phyloP scores from a whole-genome alignment of 2,888 invertebrate species.

The Pardosa pseudoannulata region DNA sequence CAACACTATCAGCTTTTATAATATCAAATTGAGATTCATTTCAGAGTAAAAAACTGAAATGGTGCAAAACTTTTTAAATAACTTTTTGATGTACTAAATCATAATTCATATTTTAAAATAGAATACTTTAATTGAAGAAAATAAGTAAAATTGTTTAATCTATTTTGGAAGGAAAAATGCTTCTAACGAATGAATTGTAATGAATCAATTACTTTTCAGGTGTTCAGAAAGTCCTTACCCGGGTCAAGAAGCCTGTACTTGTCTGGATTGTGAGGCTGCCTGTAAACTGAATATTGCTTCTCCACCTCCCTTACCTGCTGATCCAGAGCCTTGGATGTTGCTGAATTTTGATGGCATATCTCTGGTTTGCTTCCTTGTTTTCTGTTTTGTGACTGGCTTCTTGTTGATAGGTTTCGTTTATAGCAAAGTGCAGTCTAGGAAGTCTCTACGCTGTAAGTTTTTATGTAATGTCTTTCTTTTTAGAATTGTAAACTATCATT shows the following conservation, averaged over 20 bases:
- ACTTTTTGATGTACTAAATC: too few relatives aligned
- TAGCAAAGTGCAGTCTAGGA: conserved; percentile 36
- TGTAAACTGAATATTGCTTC: conserved; percentile 77
- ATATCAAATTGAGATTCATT: too few relatives aligned
- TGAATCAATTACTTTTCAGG: conserved; percentile 33
- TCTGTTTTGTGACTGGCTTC: conserved; percentile 84
- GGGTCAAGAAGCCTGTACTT: conserved; percentile 80
- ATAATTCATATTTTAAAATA: too few relatives aligned
- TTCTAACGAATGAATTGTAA: too few relatives aligned
- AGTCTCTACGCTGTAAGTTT: conserved; percentile 60
- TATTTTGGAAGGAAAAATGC: too few relatives aligned
- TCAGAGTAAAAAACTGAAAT: too few relatives aligned
- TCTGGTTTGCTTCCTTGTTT: conserved; percentile 87
- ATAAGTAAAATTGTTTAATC: too few relatives aligned
- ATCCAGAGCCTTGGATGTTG: conserved; percentile 77
- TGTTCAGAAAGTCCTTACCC: conserved; percentile 82
- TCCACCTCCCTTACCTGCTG: conserved; percentile 49
- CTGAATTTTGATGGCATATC: conserved; percentile 86
- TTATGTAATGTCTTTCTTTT: too few relatives aligned
- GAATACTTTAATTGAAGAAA: too few relatives aligned
- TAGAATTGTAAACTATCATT: too few relatives aligned
- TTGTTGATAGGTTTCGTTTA: conserved; percentile 82
- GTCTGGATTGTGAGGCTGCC: conserved; percentile 79
- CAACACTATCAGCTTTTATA: too few relatives aligned
- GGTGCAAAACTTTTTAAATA: too few relatives aligned